Percentiles rank a stretch among this genome's conserved stretches.
Evolutionary conservation across 2,113 vertebrate genomes (phyloP).

Genomic region (Gopherus evgoodei): DNA sequence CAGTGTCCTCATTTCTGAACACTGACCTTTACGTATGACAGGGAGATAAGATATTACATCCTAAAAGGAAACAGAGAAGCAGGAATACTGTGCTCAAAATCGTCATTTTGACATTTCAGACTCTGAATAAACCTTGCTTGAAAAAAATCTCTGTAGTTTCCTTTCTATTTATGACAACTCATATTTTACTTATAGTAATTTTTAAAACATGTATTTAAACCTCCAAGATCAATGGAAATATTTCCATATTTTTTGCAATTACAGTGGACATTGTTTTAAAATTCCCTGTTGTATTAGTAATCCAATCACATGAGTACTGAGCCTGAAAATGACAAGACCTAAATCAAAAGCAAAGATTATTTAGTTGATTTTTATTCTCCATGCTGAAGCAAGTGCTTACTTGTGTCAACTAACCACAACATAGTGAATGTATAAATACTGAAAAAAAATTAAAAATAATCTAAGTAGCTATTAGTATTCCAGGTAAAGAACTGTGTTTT

Average conservation of each 20-base stretch:
- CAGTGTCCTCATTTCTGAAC: neutral
- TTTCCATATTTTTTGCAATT: neutral
- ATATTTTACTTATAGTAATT: neutral
- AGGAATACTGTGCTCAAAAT: neutral
- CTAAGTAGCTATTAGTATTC: neutral
- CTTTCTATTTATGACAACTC: neutral
- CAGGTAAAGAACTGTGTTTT: neutral
- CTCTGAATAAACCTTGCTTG: neutral
- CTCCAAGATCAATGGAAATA: neutral
- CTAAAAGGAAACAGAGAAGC: neutral
- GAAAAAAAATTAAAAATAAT: neutral
- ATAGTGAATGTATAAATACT: neutral
- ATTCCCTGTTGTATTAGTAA: neutral
- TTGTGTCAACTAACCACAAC: neutral
- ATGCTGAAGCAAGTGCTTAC: conserved; percentile 6
- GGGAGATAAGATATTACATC: conserved; percentile 6
- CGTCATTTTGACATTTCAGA: neutral
- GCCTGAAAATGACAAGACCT: neutral
- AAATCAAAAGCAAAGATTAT: neutral
- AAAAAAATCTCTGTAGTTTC: neutral
- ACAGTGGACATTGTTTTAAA: neutral
- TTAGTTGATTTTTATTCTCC: conserved; percentile 5
- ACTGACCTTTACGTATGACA: neutral
- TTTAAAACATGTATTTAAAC: neutral
- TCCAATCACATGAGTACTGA: neutral